Percentiles rank a stretch among this genome's conserved stretches.
Conservation (phyloP, 2,888 invertebrate genomes). For the Griposia aprilina region DNA sequence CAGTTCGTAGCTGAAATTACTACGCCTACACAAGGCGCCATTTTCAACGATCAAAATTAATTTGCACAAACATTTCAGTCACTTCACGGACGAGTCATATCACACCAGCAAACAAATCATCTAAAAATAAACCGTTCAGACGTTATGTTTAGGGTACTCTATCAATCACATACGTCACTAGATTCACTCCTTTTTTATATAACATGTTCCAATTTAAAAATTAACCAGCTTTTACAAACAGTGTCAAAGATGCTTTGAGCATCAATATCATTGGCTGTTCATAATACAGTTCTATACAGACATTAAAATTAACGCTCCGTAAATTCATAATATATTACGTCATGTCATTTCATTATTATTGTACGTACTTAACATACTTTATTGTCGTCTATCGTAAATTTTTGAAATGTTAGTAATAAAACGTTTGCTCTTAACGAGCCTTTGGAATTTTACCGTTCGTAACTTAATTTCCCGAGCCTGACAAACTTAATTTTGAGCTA, state of each 20-base stretch:
- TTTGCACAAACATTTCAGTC: constrained; percentile 37
- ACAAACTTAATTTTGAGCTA: constrained; percentile 44
- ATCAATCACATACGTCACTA: constrained; percentile 51
- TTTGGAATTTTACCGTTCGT: constrained; percentile 54
- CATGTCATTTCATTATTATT: constrained; percentile 71
- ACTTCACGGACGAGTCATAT: constrained; percentile 38
- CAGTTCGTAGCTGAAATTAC: constrained; percentile 19
- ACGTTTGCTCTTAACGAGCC: constrained; percentile 61
- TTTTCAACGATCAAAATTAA: constrained; percentile 30
- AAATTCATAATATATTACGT: constrained; percentile 74
- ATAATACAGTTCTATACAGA: constrained; percentile 64
- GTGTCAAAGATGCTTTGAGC: constrained; percentile 6
- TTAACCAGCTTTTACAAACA: constrained; percentile 8
- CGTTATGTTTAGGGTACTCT: constrained; percentile 32
- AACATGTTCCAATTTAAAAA: background rate
- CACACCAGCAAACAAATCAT: constrained; percentile 41
- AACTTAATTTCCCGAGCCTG: constrained; percentile 35
- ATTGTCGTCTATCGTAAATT: constrained; percentile 77
- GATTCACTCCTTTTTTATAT: constrained; percentile 17
- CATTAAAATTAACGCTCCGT: constrained; percentile 78
- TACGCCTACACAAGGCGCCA: constrained; percentile 38
- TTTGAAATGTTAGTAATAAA: constrained; percentile 73
- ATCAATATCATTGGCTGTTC: constrained; percentile 48
- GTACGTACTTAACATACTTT: constrained; percentile 73
- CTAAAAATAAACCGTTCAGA: constrained; percentile 40